Evolutionary conservation across 2,113 vertebrate genomes (phyloP).

Genomic region (Colinus virginianus): DNA sequence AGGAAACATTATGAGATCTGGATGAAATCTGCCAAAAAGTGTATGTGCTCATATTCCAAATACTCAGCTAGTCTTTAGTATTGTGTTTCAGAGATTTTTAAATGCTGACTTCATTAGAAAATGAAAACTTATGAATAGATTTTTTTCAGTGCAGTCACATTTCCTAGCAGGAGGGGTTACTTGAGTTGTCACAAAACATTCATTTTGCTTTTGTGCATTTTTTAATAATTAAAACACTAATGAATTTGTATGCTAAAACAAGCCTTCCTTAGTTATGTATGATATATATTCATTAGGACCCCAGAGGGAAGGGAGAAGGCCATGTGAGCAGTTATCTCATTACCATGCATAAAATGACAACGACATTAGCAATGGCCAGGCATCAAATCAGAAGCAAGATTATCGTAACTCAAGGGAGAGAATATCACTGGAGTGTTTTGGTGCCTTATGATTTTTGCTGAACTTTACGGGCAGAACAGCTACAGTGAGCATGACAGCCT

Average conservation of each 20-base stretch:
- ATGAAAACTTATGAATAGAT: neutral
- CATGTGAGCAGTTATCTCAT: neutral
- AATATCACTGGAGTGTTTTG: neutral
- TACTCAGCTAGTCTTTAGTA: neutral
- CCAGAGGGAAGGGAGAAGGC: neutral
- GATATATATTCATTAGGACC: conserved; percentile 14
- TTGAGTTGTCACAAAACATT: conserved; percentile 44
- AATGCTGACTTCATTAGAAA: neutral
- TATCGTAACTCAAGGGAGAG: neutral
- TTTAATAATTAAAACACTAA: conserved; percentile 15
- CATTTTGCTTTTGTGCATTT: conserved; percentile 24
- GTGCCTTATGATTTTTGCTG: neutral
- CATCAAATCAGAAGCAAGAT: conserved; percentile 3
- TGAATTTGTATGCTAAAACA: conserved; percentile 36
- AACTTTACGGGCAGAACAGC: accelerated
- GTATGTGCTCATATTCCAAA: neutral
- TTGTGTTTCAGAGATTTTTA: neutral
- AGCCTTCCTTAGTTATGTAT: conserved; percentile 10
- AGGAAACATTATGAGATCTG: neutral
- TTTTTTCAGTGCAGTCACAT: neutral
- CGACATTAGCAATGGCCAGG: conserved; percentile 1
- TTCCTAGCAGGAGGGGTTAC: neutral
- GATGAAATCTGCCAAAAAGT: neutral
- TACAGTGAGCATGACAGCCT: neutral
- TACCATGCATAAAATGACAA: conserved; percentile 14